A percentile compares a stretch with the other conserved stretches of the same genome.
phyloP scores from a whole-genome alignment of 2,888 invertebrate genomes.

The Cylloceria caligata region DNA sequence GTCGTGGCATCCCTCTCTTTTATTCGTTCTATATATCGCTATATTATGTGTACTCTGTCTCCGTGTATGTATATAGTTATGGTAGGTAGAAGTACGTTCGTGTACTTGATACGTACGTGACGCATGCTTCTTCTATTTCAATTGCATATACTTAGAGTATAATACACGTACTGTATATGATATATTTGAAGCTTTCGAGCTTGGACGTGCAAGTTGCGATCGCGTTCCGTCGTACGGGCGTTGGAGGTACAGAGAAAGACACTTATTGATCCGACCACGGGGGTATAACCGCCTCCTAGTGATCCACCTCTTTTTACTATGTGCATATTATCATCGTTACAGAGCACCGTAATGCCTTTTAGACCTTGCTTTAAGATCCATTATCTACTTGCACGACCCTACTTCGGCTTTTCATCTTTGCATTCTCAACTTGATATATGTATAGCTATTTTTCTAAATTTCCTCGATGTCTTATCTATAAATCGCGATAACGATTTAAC shows the following conservation, averaged over 20 bases:
- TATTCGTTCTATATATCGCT: not conserved
- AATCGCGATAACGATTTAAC: not conserved
- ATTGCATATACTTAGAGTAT: not conserved
- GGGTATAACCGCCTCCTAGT: constrained; percentile 70
- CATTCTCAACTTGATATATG: not conserved
- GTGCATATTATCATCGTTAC: constrained; percentile 3
- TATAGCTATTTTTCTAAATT: not conserved
- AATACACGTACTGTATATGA: not conserved
- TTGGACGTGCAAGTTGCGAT: constrained; percentile 71
- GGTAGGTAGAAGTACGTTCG: constrained; percentile 17
- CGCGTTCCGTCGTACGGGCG: constrained; percentile 72
- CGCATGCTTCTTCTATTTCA: constrained; percentile 7
- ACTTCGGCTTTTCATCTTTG: not conserved
- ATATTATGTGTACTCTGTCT: not conserved
- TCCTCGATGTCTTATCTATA: not conserved
- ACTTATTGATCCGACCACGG: constrained; percentile 75
- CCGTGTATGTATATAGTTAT: not conserved
- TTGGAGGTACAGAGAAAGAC: constrained; percentile 68
- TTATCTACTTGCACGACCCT: not conserved
- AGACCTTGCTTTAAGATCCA: not conserved
- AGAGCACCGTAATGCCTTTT: not conserved
- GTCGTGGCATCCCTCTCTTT: not conserved
- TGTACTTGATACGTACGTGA: not conserved
- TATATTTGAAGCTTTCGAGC: constrained; percentile 21
- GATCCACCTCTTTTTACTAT: constrained; percentile 44